phyloP scores from a whole-genome alignment of 1,140 invertebrate genomes.

The Drosophila punjabiensis region DNA sequence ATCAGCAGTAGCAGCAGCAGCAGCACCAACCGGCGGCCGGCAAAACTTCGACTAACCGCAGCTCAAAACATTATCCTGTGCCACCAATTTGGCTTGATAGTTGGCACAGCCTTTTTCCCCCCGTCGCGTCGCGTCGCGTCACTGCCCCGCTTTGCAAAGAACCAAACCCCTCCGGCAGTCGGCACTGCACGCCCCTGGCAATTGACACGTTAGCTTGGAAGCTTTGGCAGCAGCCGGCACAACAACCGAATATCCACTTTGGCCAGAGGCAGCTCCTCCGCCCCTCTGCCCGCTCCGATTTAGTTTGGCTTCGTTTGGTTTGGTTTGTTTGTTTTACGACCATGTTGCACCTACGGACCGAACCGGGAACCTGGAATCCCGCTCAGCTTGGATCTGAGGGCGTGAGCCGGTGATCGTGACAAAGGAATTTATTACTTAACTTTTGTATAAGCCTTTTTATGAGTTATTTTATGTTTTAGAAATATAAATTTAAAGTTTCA shows the following conservation, averaged over 20 bases:
- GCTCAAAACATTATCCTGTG: conserved; percentile 82
- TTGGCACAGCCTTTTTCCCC: conserved; percentile 58
- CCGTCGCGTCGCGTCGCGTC: too few species aligned
- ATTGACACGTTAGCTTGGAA: conserved; percentile 78
- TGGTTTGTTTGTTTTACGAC: conserved; percentile 76
- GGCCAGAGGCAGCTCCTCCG: conserved; percentile 21
- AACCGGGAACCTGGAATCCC: conserved; percentile 26
- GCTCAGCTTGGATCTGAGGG: background rate
- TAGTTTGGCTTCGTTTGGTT: conserved; percentile 35
- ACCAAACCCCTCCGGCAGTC: background rate
- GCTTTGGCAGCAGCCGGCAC: conserved; percentile 72
- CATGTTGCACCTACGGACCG: conserved; percentile 74
- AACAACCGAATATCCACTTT: conserved; percentile 61
- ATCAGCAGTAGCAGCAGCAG: conserved; percentile 19
- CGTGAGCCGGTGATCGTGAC: conserved; percentile 27
- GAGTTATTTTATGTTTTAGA: background rate
- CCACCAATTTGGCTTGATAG: conserved; percentile 82
- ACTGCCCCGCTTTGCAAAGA: background rate
- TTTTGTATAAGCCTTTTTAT: background rate
- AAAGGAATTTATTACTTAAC: background rate
- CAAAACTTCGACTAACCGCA: conserved; percentile 72
- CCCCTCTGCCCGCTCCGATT: conserved; percentile 29
- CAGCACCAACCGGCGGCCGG: conserved; percentile 48
- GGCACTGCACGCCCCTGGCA: conserved; percentile 40
- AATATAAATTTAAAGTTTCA: background rate